phyloP scores from a whole-genome alignment of 2,797 vertebrate species.

The Myripristis murdjan region DNA sequence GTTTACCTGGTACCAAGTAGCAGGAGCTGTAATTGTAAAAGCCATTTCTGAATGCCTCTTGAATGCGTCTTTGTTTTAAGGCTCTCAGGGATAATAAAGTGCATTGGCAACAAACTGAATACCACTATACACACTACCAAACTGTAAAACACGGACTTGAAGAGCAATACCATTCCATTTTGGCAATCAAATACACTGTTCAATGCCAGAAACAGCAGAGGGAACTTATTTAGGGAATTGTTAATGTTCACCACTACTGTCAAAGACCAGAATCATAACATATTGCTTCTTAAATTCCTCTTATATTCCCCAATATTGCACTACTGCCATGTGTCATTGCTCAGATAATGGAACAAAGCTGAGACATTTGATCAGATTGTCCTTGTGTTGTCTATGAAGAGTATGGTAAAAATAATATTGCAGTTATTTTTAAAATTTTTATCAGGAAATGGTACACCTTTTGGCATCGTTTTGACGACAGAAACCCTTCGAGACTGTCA shows the following conservation, averaged over 20 bases:
- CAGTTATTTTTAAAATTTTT: too few relatives aligned
- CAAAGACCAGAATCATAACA: not conserved
- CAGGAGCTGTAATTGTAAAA: slow-evolving; percentile 29
- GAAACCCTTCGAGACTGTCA: too few relatives aligned
- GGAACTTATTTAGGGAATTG: too few relatives aligned
- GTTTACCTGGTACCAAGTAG: slow-evolving; percentile 39
- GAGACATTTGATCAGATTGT: not conserved
- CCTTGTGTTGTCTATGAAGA: not conserved
- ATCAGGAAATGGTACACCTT: too few relatives aligned
- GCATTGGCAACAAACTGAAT: slow-evolving; percentile 22
- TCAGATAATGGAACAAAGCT: not conserved
- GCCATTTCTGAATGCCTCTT: slow-evolving; percentile 45
- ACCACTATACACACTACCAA: not conserved
- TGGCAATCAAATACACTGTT: not conserved
- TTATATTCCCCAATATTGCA: not conserved
- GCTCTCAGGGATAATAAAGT: slow-evolving; percentile 11
- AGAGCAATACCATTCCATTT: not conserved
- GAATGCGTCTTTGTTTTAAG: slow-evolving; percentile 52
- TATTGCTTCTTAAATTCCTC: not conserved
- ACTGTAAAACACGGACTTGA: not conserved
- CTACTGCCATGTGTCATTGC: not conserved
- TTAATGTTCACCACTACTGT: not conserved
- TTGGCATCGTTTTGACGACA: too few relatives aligned
- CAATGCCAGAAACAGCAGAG: not conserved
- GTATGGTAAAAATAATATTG: too few relatives aligned